phyloP scores from a whole-genome alignment of 2,888 invertebrate genomes.

The Epirrita christyi region DNA sequence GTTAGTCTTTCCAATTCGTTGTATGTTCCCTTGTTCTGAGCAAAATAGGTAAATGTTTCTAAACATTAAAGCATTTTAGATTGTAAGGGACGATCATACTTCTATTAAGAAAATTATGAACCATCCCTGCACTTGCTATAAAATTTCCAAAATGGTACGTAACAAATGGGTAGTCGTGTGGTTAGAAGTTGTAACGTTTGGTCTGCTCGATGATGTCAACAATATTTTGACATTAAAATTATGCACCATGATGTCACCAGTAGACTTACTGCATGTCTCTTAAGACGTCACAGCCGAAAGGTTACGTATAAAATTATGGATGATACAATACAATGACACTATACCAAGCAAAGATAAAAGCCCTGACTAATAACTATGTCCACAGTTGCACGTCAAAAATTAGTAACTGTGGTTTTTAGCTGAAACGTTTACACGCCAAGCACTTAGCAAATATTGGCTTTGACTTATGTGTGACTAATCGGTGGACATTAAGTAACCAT shows the following conservation, averaged over 20 bases:
- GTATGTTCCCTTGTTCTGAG: no score
- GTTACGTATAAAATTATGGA: slow-evolving; percentile 27
- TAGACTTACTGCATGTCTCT: not conserved
- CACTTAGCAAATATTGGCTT: slow-evolving; percentile 67
- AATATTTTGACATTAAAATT: slow-evolving; percentile 6
- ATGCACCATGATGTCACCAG: slow-evolving; percentile 22
- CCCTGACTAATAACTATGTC: slow-evolving; percentile 52
- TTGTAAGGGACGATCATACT: not conserved
- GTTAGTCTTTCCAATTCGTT: no score
- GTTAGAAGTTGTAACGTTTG: not conserved
- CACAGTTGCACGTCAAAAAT: slow-evolving; percentile 41
- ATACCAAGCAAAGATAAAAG: slow-evolving; percentile 28
- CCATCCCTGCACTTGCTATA: no score
- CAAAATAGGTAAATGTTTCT: no score
- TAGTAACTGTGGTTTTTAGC: slow-evolving; percentile 57
- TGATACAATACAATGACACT: slow-evolving; percentile 44
- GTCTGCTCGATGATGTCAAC: slow-evolving; percentile 8
- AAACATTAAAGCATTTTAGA: not conserved
- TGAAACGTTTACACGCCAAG: slow-evolving; percentile 53
- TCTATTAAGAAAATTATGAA: no score
- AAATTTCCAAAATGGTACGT: no score
- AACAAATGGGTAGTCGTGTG: not conserved
- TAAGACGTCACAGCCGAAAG: slow-evolving; percentile 12
- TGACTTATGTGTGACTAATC: slow-evolving; percentile 69
- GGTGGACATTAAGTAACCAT: slow-evolving; percentile 75